phyloP scores from a whole-genome alignment of 2,113 vertebrate genomes.

The Pan paniscus region DNA sequence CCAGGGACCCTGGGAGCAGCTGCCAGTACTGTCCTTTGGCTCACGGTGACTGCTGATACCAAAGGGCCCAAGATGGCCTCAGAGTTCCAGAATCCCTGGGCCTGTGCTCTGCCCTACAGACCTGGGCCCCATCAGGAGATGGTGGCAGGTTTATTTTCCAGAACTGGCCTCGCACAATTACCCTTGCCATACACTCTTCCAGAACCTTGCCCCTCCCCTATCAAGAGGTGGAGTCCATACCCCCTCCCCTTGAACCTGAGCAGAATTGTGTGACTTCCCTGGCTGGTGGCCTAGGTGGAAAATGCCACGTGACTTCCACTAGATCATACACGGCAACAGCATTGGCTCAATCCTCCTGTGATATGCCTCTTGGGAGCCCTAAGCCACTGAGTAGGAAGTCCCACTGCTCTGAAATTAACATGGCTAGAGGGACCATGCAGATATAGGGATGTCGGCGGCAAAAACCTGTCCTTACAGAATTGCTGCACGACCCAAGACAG shows the following conservation, averaged over 20 bases:
- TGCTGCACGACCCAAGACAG: neutral
- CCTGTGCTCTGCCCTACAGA: neutral
- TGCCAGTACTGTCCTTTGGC: neutral
- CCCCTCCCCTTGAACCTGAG: neutral
- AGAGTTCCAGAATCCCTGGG: neutral
- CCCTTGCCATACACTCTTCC: neutral
- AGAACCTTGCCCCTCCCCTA: neutral
- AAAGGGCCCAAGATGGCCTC: neutral
- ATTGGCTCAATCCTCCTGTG: neutral
- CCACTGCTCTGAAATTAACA: neutral
- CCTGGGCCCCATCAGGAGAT: neutral
- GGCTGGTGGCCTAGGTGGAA: rapidly evolving
- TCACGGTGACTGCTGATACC: neutral
- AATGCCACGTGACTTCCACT: neutral
- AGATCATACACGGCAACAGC: neutral
- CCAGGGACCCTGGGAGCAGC: neutral
- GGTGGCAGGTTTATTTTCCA: neutral
- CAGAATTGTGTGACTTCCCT: neutral
- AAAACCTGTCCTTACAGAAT: neutral
- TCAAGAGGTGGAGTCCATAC: rapidly evolving
- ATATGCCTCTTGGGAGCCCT: neutral
- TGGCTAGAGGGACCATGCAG: neutral
- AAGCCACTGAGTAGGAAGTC: neutral
- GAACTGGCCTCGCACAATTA: neutral
- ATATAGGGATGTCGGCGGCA: neutral